These are phyloP conservation scores for Brenthis ino DNA, from an alignment of 2,888 invertebrate species.

Conservation along the genomic window DNA sequence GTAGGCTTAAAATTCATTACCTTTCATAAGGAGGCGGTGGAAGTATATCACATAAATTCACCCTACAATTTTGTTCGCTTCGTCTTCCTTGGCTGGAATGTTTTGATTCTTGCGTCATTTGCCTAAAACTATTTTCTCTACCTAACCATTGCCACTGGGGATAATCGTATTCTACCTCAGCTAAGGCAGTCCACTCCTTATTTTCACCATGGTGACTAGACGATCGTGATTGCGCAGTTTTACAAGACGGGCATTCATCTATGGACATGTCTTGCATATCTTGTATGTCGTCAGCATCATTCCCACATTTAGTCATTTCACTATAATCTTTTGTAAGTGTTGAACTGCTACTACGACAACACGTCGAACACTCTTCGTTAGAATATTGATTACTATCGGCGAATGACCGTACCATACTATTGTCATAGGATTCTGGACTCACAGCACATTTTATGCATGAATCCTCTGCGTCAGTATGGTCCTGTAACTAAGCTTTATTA, in stretches of 20 bases:
- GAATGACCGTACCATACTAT: conserved; percentile 75
- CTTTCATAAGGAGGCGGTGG: conserved; percentile 78
- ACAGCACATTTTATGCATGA: conserved; percentile 80
- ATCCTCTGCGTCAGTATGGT: conserved; percentile 78
- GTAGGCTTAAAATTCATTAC: conserved; percentile 45
- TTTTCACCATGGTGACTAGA: conserved; percentile 73
- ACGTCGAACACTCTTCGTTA: conserved; percentile 77
- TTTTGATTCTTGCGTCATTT: conserved; percentile 60
- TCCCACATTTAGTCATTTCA: conserved; percentile 79
- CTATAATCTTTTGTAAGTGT: conserved; percentile 77
- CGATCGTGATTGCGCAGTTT: conserved; percentile 72
- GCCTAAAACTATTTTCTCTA: conserved; percentile 73
- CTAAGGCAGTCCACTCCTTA: conserved; percentile 71
- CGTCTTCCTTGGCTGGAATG: conserved; percentile 63
- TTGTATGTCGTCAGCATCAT: conserved; percentile 66
- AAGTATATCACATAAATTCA: conserved; percentile 76
- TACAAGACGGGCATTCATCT: conserved; percentile 76
- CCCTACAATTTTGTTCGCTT: conserved; percentile 71
- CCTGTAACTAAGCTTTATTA: conserved; percentile 52
- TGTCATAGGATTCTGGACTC: conserved; percentile 81
- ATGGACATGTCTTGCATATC: conserved; percentile 72
- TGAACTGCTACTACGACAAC: conserved; percentile 74
- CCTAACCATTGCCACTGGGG: conserved; percentile 79
- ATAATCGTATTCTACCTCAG: conserved; percentile 76
- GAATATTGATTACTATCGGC: conserved; percentile 76